phyloP scores from a whole-genome alignment of 1,140 invertebrate species.

The Apis laboriosa region DNA sequence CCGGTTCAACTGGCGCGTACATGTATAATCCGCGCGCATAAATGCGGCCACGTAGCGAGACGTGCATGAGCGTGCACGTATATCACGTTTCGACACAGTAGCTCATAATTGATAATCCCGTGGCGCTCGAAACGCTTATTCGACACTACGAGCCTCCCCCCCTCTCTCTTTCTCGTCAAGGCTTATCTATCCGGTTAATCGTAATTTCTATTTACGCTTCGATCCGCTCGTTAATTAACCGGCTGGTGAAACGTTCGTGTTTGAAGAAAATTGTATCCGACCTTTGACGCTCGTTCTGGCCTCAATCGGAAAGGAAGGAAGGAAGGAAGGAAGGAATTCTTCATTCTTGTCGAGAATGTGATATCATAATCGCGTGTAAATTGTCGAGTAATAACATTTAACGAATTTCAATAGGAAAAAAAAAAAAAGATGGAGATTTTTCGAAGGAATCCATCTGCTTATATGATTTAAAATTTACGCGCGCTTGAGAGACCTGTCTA shows the following conservation, averaged over 20 bases:
- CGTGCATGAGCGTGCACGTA: constrained; percentile 10
- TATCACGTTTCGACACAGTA: constrained; percentile 44
- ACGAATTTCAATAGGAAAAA: no score
- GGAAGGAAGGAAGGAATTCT: not conserved
- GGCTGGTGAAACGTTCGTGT: not conserved
- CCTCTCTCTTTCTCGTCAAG: constrained; percentile 33
- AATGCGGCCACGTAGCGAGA: not conserved
- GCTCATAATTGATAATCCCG: constrained; percentile 64
- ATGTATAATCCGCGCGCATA: constrained; percentile 5
- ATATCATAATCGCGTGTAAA: no score
- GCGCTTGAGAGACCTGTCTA: no score
- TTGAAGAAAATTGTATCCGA: constrained; percentile 3
- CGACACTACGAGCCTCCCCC: constrained; percentile 17
- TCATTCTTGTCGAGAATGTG: not conserved
- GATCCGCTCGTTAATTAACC: constrained; percentile 57
- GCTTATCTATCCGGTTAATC: constrained; percentile 44
- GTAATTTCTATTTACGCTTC: constrained; percentile 46
- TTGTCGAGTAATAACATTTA: no score
- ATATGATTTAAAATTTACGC: no score
- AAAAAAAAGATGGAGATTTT: no score
- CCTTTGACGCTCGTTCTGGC: not conserved
- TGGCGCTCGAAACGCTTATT: constrained; percentile 38
- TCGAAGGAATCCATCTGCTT: no score
- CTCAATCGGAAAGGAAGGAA: not conserved
- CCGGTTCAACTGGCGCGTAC: not conserved